These are phyloP conservation scores for Biston betularia DNA, from an alignment of 2,888 invertebrate species.

Conservation along the genomic window DNA sequence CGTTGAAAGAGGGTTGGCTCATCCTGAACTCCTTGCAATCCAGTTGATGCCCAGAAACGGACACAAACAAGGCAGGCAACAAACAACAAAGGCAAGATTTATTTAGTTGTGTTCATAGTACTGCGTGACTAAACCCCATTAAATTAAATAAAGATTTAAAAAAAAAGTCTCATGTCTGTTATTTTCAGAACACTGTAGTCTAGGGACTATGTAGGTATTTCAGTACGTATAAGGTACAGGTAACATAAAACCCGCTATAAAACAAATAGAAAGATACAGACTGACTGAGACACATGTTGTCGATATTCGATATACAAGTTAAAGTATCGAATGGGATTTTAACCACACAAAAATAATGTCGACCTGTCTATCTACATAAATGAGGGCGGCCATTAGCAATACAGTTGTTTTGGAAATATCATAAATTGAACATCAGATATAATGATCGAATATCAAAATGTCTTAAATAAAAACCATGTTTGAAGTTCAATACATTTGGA, in stretches of 20 bases:
- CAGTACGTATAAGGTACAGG: too few relatives aligned
- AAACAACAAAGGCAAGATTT: too few relatives aligned
- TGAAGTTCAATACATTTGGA: not conserved
- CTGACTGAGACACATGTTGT: conserved; percentile 2
- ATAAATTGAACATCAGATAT: not conserved
- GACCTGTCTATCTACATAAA: conserved; percentile 40
- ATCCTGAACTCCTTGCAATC: too few relatives aligned
- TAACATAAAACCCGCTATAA: conserved; percentile 39
- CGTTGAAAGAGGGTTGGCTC: too few relatives aligned
- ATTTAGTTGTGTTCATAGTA: too few relatives aligned
- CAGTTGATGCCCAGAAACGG: too few relatives aligned
- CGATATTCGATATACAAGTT: conserved; percentile 23
- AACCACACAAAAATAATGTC: conserved; percentile 33
- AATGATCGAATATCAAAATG: not conserved
- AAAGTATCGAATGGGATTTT: conserved; percentile 24
- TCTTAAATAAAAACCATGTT: not conserved
- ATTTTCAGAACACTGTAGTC: too few relatives aligned
- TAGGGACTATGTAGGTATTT: too few relatives aligned
- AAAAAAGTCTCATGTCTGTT: too few relatives aligned
- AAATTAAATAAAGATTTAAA: too few relatives aligned
- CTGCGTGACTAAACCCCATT: too few relatives aligned
- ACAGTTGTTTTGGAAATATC: conserved; percentile 24
- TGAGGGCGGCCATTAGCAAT: conserved; percentile 39
- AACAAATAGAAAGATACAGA: conserved; percentile 28
- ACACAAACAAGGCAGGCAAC: too few relatives aligned